These are phyloP conservation scores for Drosophila paulistorum DNA, from an alignment of 1,140 invertebrate genomes.

Conservation along the genomic window DNA sequence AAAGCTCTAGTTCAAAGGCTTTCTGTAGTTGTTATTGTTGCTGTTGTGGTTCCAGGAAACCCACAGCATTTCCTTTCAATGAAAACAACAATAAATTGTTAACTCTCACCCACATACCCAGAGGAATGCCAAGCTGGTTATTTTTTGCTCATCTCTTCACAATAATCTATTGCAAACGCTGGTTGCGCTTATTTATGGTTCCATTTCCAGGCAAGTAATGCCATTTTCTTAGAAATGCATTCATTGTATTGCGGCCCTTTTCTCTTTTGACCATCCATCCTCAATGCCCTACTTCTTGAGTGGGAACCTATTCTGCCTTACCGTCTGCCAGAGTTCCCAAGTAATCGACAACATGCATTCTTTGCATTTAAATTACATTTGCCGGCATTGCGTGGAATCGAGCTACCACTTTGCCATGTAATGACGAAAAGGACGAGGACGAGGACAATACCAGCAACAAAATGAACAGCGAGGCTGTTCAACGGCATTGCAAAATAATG, in stretches of 20 bases:
- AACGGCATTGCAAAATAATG: constrained; percentile 21
- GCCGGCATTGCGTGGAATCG: constrained; percentile 63
- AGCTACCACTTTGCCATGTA: constrained; percentile 42
- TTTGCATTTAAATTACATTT: constrained; percentile 76
- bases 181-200: constrained; percentile 68
- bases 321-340: constrained; percentile 22
- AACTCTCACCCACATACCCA: constrained; percentile 22
- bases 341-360: constrained; percentile 66
- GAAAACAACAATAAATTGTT: constrained; percentile 64
- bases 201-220: constrained; percentile 55
- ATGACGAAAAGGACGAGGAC: constrained; percentile 40
- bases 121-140: constrained; percentile 68
- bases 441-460: constrained; percentile 21
- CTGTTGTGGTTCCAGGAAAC: constrained; percentile 27
- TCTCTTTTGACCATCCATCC: background rate
- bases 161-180: constrained; percentile 74
- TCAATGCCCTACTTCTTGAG: background rate
- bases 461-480: constrained; percentile 7
- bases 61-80: constrained; percentile 61
- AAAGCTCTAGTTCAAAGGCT: background rate
- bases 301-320: background rate
- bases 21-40: constrained; percentile 16
- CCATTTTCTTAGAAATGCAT: constrained; percentile 63
- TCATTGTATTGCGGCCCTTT: constrained; percentile 7
- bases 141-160: constrained; percentile 26